Evolutionary conservation across 2,797 vertebrate genomes (phyloP), one percentile per base, ranked within the genome.

Genomic region (Sphenodon punctatus): DNA sequence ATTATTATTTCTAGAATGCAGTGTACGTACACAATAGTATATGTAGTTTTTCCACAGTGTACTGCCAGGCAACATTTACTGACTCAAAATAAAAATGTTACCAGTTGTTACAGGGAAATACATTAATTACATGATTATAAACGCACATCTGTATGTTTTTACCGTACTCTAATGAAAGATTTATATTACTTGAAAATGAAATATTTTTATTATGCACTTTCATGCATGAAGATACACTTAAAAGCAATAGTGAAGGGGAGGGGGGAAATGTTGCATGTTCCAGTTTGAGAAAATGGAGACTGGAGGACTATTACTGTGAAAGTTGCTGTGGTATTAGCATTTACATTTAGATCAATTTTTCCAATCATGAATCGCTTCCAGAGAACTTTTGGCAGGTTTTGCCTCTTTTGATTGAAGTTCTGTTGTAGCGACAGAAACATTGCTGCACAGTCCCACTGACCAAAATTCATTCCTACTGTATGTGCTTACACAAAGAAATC

Each of bases 21-120:
- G 64, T 68, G 12, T 59, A 63, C 48, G 4, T 46, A 67, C 53
- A 55, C 30, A 65, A 36, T 76, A 90, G 88, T 82, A 75, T 79
- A 75, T 88, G 77, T 82, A 77, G 36, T 49, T 86, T 66, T 70
- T 53, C 55, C 86, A 36, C 27, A 51, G 8, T 66, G 39, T 56
- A 8, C 55, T 78, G 22, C 48, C 49, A 53, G 61, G 66, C 39
- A 49, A 77, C 65, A 68, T 60, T 88, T 80, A 68, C 60, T 88
- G 78, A 80, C 84, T 88, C 60, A 82, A 79, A 87, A 81, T 85
- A 73, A 69, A 71, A 85, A 30, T 71, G 25, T 56, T 77, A 36
- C 56, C 46, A n/a, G n/a, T n/a, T n/a, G n/a, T 81, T 77, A 43
- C 20, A 75, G 73, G 90, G 39, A 53, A 80, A 73, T 70, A 83